A percentile compares a stretch with the other conserved stretches of the same genome.
Conservation (phyloP, 2,888 invertebrate genomes). For the Zaprionus lineosus region DNA sequence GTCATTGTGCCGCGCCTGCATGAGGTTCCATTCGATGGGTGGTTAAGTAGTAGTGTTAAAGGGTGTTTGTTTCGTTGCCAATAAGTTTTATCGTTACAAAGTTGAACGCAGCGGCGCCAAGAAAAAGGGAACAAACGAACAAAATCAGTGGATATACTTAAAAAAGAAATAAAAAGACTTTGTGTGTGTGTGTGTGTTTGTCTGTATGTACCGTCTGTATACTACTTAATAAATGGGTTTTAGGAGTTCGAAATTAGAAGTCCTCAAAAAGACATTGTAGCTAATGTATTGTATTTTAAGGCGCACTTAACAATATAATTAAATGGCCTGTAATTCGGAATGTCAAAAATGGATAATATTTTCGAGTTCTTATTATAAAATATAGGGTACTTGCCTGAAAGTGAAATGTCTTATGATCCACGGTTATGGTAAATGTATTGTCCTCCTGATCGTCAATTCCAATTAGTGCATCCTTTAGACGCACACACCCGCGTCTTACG, state of each 20-base stretch:
- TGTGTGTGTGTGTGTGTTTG: neutral
- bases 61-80: conserved; percentile 43
- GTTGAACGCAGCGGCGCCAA: conserved; percentile 22
- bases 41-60: conserved; percentile 2
- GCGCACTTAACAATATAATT: too few species aligned
- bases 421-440: conserved; percentile 99
- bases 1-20: conserved; percentile 94
- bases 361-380: too few species aligned
- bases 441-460: conserved; percentile 99
- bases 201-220: too few species aligned
- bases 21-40: neutral
- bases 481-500: conserved; percentile 97
- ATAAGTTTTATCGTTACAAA: conserved; percentile 67
- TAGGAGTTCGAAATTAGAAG: conserved; percentile 14
- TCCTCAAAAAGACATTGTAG: neutral
- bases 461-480: conserved; percentile 98
- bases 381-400: conserved; percentile 93
- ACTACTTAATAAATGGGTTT: too few species aligned
- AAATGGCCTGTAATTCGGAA: too few species aligned
- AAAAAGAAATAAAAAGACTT: conserved; percentile 1
- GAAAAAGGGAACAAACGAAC: conserved; percentile 20
- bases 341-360: too few species aligned
- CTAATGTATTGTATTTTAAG: conserved; percentile 1
- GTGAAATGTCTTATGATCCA: conserved; percentile 99
- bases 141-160: conserved; percentile 36